phyloP scores from a whole-genome alignment of 2,797 vertebrate species.

The Oreortyx pictus region DNA sequence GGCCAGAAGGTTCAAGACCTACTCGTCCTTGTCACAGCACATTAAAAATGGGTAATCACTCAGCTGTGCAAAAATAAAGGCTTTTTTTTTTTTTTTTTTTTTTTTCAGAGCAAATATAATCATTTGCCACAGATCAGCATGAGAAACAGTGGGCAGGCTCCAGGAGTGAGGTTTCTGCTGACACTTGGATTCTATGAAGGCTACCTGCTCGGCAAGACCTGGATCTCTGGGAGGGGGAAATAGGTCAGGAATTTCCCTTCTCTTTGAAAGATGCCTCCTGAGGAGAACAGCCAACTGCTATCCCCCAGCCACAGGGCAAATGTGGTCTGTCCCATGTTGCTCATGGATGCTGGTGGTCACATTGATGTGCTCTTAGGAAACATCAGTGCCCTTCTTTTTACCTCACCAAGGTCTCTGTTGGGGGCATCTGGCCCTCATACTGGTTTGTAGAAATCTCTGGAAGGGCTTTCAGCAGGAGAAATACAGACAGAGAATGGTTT shows the following conservation, averaged over 20 bases:
- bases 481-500: neutral
- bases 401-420: neutral
- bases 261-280: neutral
- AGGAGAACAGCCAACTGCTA: neutral
- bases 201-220: neutral
- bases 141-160: neutral
- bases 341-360: accelerated
- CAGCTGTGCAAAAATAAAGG: slow-evolving; percentile 35
- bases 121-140: neutral
- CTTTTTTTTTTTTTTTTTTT: neutral
- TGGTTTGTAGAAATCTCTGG: neutral
- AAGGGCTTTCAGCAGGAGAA: neutral
- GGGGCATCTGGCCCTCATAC: neutral
- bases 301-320: neutral
- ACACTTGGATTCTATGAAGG: neutral
- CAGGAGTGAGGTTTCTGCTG: slow-evolving; percentile 3
- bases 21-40: slow-evolving; percentile 51
- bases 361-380: neutral
- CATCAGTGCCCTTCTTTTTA: accelerated
- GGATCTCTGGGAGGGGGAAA: neutral
- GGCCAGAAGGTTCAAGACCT: slow-evolving; percentile 48
- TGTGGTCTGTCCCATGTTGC: accelerated
- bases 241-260: neutral
- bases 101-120: slow-evolving; percentile 15
- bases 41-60: slow-evolving; percentile 45